These are phyloP conservation scores for Novumbra hubbsi DNA, from an alignment of 2,797 vertebrate genomes.

Conservation along the genomic window DNA sequence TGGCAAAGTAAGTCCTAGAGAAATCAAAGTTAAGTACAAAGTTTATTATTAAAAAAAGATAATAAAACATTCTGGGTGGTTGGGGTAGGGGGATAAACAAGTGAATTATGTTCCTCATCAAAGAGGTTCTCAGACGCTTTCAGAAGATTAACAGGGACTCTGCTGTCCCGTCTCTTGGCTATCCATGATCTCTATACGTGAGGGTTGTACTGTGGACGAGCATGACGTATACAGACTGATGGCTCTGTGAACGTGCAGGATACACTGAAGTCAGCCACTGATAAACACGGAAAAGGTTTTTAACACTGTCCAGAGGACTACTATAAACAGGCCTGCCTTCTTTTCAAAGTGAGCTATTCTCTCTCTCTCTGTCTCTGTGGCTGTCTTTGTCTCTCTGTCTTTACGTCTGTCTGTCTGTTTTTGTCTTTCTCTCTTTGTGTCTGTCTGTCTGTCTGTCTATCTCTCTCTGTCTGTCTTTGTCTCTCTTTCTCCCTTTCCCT, in stretches of 20 bases:
- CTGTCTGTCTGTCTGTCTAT: not conserved
- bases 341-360: not conserved
- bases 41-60: too few species aligned
- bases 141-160: too few species aligned
- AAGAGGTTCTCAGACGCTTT: too few species aligned
- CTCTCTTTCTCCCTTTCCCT: conserved; percentile 7
- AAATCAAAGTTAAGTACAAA: too few species aligned
- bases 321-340: not conserved
- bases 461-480: not conserved
- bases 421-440: not conserved
- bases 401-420: not conserved
- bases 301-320: not conserved
- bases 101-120: too few species aligned
- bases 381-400: conserved; percentile 1
- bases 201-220: not conserved
- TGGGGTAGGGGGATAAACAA: too few species aligned
- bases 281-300: not conserved
- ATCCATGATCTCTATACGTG: too few species aligned
- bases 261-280: not conserved
- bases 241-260: not conserved
- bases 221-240: not conserved
- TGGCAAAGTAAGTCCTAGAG: too few species aligned
- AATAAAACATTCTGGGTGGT: too few species aligned
- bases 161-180: too few species aligned
- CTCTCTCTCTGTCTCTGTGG: conserved; percentile 9